A percentile compares a stretch with the other conserved stretches of the same genome.
These are phyloP conservation scores for Drosophila punjabiensis DNA, from an alignment of 1,140 invertebrate genomes.

Conservation along the genomic window DNA sequence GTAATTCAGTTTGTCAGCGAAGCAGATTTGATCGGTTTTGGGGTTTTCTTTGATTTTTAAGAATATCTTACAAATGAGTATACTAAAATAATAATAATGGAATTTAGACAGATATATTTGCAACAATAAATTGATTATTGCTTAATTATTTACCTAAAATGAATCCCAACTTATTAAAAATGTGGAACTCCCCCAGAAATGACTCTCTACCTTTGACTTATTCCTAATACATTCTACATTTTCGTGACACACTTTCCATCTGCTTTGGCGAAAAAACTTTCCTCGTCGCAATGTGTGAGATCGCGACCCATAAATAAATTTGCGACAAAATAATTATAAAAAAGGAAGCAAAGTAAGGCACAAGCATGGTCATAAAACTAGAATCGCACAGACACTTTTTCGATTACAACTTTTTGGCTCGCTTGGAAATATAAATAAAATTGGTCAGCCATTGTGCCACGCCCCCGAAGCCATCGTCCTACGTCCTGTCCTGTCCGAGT, in stretches of 20 bases:
- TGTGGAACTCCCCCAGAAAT: not conserved
- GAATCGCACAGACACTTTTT: slow-evolving; percentile 64
- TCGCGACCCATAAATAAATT: slow-evolving; percentile 60
- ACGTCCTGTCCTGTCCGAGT: slow-evolving; percentile 1
- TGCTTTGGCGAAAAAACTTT: slow-evolving; percentile 15
- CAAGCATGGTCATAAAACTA: slow-evolving; percentile 51
- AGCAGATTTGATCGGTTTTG: slow-evolving; percentile 8
- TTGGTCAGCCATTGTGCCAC: slow-evolving; percentile 53
- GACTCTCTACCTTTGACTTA: too few relatives aligned
- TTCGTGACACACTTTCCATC: not conserved
- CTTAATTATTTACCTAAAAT: not conserved
- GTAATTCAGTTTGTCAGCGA: slow-evolving; percentile 1
- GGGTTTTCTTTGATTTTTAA: not conserved
- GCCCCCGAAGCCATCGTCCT: slow-evolving; percentile 23
- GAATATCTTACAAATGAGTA: too few relatives aligned
- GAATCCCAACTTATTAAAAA: not conserved
- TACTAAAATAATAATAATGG: not conserved
- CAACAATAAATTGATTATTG: not conserved
- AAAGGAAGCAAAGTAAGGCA: slow-evolving; percentile 17
- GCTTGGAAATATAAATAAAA: slow-evolving; percentile 70
- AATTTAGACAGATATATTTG: too few relatives aligned
- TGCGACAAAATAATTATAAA: slow-evolving; percentile 77
- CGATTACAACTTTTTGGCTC: slow-evolving; percentile 73
- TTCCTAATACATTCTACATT: not conserved
- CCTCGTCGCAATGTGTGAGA: not conserved